Base-by-base conservation (phyloP, 2,797 vertebrate genomes). In the Salarias fasciatus region DNA sequence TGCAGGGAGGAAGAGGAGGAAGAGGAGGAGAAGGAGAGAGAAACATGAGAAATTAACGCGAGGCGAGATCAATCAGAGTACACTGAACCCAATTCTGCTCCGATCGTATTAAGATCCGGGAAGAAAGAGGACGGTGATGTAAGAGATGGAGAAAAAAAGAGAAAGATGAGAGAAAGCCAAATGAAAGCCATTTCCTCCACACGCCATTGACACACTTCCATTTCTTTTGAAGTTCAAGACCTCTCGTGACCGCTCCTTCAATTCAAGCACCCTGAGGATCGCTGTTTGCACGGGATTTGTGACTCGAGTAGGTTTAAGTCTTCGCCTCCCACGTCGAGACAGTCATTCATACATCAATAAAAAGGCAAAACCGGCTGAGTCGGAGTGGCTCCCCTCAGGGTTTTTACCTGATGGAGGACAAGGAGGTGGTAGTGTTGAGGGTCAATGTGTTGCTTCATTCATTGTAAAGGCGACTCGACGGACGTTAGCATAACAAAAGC, bases 291-390 rank as follows among this genome's bases (percentile, higher is more conserved):
- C 57, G 28, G 60, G 54, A 56, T 65, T 67, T 62, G 0, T 8
- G n/a, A 15, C 40, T 9, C 6, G 9, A 61, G 43, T 13, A 5
- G 5, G 11, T 24, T 36, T 11, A 31, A 59, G 30, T 61, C 47
- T 77, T 59, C 29, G 55, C 66, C 81, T 70, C 78, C 82, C 71
- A 72, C 48, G 6, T 40, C 1, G 60, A 45, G 8, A 48, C 10
- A 11, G 50, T 38, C 53, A 51, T 29, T 47, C 33, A 9, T 2
- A 18, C 63, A 55, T 42, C 60, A 37, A 62, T 69, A 55, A 66
- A 65, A 54, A 24, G 31, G 30, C 46, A 43, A 70, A 73, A 61
- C 62, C 53, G 6, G 47, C 8, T 40, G 53, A 49, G 54, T 30
- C 48, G 40, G 33, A 68, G 58, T 49, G 67, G 36, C 53, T 70